Percentiles rank a stretch among this genome's conserved stretches.
Conservation (phyloP, 2,113 vertebrate genomes). For the Morone chrysops region DNA sequence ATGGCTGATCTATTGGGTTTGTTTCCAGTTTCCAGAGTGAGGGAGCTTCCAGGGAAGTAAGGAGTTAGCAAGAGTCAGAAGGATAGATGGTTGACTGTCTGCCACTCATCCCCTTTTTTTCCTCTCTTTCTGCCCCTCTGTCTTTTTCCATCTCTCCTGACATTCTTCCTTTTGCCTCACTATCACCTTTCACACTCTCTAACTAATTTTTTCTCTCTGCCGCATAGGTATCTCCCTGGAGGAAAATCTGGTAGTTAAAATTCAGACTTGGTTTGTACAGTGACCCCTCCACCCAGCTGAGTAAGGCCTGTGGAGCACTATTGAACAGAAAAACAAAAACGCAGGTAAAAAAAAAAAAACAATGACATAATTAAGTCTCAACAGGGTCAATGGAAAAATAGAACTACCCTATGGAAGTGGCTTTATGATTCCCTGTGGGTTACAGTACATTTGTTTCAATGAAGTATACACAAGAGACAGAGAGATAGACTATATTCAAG, state of each 20-base stretch:
- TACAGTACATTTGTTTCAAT: slow-evolving; percentile 31
- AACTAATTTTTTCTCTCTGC: background rate
- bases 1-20: slow-evolving; percentile 22
- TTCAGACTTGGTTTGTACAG: slow-evolving; percentile 39
- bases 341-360: background rate
- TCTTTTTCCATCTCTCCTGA: background rate
- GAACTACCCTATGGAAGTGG: slow-evolving; percentile 3
- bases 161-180: slow-evolving; percentile 9
- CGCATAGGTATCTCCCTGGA: slow-evolving; percentile 12
- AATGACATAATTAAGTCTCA: slow-evolving; percentile 46
- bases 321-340: slow-evolving; percentile 33
- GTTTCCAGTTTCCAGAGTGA: slow-evolving; percentile 27
- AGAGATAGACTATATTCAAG: slow-evolving; percentile 47
- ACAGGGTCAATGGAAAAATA: slow-evolving; percentile 27
- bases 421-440: slow-evolving; percentile 42
- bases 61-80: slow-evolving; percentile 30
- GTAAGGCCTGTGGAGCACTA: slow-evolving; percentile 20
- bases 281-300: slow-evolving; percentile 38
- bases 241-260: slow-evolving; percentile 41
- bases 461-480: slow-evolving; percentile 24
- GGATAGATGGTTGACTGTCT: slow-evolving; percentile 35
- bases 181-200: slow-evolving; percentile 4
- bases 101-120: background rate
- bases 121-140: background rate
- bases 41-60: slow-evolving; percentile 33